Conservation (phyloP, 2,113 vertebrate genomes). For the Leiothrix lutea region DNA sequence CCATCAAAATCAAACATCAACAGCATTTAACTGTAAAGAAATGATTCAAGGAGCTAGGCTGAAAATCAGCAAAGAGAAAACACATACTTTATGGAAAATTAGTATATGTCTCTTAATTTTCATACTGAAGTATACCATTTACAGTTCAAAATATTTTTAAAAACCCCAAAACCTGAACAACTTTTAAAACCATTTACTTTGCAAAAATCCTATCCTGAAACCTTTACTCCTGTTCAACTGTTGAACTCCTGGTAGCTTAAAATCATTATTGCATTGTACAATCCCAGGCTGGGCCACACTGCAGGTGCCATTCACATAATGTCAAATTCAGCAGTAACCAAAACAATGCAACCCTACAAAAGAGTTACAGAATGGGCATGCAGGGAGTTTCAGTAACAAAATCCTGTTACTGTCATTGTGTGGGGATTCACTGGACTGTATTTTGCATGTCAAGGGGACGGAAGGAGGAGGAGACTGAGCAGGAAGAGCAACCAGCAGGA, state of each 20-base stretch:
- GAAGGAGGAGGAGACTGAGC: constrained; percentile 56
- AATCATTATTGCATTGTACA: background rate
- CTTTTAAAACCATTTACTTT: background rate
- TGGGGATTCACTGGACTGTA: constrained; percentile 6
- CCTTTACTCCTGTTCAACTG: background rate
- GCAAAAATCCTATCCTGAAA: background rate
- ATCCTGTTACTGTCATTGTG: background rate
- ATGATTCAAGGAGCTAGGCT: background rate
- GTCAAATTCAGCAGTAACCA: background rate
- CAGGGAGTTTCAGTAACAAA: background rate
- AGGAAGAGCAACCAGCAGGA: constrained; percentile 56
- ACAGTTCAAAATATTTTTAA: background rate
- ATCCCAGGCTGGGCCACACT: background rate
- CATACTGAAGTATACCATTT: background rate
- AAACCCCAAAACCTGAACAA: background rate
- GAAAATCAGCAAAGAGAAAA: background rate
- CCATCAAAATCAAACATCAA: background rate
- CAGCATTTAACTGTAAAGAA: background rate
- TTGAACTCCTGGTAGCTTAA: background rate
- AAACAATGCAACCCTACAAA: background rate
- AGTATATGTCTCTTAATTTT: background rate
- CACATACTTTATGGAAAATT: background rate
- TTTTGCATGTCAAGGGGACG: constrained; percentile 7
- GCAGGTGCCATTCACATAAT: background rate
- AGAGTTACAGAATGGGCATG: background rate